Conservation (phyloP, 2,888 invertebrate species). For the Erebia aethiops region DNA sequence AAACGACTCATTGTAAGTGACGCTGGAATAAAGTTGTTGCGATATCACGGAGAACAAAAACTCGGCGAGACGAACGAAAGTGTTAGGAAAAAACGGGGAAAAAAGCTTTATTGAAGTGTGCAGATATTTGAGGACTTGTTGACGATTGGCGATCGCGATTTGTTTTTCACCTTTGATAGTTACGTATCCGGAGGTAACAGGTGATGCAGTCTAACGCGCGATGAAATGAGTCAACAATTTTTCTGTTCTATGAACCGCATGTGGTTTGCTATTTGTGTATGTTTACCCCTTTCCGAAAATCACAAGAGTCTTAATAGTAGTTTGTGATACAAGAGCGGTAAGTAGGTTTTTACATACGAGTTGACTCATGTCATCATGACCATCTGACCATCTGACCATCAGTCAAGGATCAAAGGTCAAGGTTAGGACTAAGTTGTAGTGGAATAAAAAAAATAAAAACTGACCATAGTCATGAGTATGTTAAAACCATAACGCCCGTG, state of each 20-base stretch:
- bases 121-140: neutral
- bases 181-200: neutral
- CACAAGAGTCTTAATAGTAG: too few species aligned
- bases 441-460: too few species aligned
- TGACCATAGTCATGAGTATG: too few species aligned
- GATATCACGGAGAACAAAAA: slow-evolving; percentile 20
- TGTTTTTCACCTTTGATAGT: neutral
- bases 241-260: neutral
- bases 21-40: slow-evolving; percentile 29
- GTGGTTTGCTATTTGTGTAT: neutral
- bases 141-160: neutral
- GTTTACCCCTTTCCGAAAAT: too few species aligned
- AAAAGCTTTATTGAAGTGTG: neutral
- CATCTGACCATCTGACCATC: too few species aligned
- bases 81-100: neutral
- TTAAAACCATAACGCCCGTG: too few species aligned
- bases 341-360: too few species aligned
- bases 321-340: too few species aligned
- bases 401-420: too few species aligned
- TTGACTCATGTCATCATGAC: too few species aligned
- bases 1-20: slow-evolving; percentile 28
- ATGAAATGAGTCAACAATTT: neutral
- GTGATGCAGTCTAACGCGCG: neutral
- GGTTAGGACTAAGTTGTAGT: too few species aligned
- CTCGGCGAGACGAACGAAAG: neutral